These are phyloP conservation scores for Heliconius aoede DNA, from an alignment of 2,888 invertebrate genomes.

Conservation along the genomic window DNA sequence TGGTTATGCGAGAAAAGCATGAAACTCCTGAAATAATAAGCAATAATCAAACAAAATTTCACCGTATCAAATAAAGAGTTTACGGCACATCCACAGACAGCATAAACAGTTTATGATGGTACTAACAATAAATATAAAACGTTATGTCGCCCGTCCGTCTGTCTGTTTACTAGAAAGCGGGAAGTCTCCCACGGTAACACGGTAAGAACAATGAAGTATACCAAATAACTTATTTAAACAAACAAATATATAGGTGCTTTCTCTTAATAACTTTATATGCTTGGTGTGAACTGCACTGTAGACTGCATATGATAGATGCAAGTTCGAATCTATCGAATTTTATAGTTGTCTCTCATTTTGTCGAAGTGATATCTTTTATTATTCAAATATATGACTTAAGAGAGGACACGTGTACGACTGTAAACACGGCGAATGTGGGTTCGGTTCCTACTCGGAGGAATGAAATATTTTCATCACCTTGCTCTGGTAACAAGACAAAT, in stretches of 20 bases:
- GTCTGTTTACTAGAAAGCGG: constrained; percentile 37
- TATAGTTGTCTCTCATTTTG: too few species aligned
- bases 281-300: background rate
- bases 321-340: too few species aligned
- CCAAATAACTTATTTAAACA: constrained; percentile 33
- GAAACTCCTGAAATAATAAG: background rate
- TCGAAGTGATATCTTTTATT: too few species aligned
- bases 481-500: background rate
- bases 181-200: constrained; percentile 32
- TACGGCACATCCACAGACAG: background rate
- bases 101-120: constrained; percentile 17
- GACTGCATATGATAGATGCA: too few species aligned
- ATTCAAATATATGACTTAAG: too few species aligned
- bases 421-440: background rate
- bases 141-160: constrained; percentile 27
- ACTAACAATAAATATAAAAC: constrained; percentile 28
- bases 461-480: background rate
- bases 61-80: constrained; percentile 2
- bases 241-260: constrained; percentile 27
- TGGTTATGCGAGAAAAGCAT: background rate
- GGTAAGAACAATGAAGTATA: constrained; percentile 25
- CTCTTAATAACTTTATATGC: constrained; percentile 5
- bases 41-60: constrained; percentile 6
- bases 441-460: background rate
- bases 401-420: too few species aligned